Evolutionary conservation across 35 echinoderm and acorn worm genomes (phyloP).

Genomic region (Holothuria glaberrima): DNA sequence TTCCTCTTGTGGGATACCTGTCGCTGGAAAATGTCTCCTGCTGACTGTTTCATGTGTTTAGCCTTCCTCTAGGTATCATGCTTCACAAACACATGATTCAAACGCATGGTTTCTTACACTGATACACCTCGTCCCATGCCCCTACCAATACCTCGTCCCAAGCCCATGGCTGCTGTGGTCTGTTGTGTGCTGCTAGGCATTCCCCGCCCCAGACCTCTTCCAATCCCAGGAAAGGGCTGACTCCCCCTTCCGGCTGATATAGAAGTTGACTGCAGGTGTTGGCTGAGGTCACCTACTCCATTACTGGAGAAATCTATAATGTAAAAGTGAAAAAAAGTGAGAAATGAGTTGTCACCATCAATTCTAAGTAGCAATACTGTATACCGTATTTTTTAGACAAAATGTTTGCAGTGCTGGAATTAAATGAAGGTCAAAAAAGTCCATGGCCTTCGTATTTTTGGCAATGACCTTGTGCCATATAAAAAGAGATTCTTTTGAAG

Average conservation of each 20-base stretch:
- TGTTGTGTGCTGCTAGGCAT: not conserved
- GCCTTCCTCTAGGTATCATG: too few relatives aligned
- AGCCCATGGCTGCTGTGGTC: not conserved
- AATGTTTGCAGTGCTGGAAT: too few relatives aligned
- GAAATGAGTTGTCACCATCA: not conserved
- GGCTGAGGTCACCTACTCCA: not conserved
- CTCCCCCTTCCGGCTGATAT: not conserved
- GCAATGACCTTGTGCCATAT: too few relatives aligned
- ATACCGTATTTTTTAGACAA: too few relatives aligned
- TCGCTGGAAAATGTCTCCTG: too few relatives aligned
- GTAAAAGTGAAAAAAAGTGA: not conserved
- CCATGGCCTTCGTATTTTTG: too few relatives aligned
- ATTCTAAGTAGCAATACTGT: not conserved
- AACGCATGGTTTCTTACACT: too few relatives aligned
- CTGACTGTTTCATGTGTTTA: too few relatives aligned
- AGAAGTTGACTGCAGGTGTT: constrained; percentile 10
- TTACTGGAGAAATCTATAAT: not conserved
- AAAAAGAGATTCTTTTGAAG: too few relatives aligned
- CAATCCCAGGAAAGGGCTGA: constrained; percentile 11
- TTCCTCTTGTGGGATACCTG: too few relatives aligned
- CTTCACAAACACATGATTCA: too few relatives aligned
- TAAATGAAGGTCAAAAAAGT: too few relatives aligned
- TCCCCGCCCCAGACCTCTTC: constrained; percentile 36
- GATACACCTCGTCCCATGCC: not conserved
- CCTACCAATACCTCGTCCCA: constrained; percentile 23